phyloP scores from a whole-genome alignment of 2,113 vertebrate genomes.

The Bufo gargarizans region DNA sequence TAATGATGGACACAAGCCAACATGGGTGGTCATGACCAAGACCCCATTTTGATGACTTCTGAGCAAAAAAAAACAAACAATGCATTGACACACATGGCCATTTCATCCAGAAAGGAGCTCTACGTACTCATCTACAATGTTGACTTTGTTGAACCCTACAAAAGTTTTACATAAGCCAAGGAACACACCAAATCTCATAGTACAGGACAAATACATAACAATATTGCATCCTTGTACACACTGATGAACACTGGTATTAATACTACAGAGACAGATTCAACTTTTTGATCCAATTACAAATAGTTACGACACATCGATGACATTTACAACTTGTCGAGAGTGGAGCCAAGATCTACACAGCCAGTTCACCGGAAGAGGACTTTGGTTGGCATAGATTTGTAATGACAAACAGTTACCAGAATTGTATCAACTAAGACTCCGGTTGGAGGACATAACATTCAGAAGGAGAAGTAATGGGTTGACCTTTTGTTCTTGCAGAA shows the following conservation, averaged over 20 bases:
- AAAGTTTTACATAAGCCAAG: background rate
- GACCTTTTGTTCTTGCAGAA: conserved; percentile 40
- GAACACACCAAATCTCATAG: conserved; percentile 25
- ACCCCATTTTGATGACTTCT: background rate
- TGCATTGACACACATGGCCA: background rate
- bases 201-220: conserved; percentile 43
- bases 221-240: conserved; percentile 26
- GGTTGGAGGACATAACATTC: background rate
- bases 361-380: conserved; percentile 21
- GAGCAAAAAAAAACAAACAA: background rate
- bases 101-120: background rate
- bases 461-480: conserved; percentile 17
- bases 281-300: conserved; percentile 25
- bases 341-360: background rate
- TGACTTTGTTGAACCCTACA: background rate
- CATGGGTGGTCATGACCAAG: background rate
- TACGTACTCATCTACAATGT: conserved; percentile 8
- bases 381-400: background rate
- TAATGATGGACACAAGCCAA: background rate
- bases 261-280: conserved; percentile 31
- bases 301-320: conserved; percentile 33
- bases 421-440: background rate
- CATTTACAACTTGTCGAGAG: background rate
- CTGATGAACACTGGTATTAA: conserved; percentile 17
- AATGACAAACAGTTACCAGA: background rate